Percentiles rank a stretch among this genome's conserved stretches.
Evolutionary conservation across 1,140 invertebrate genomes (phyloP).

Genomic region (Drosophila melanogaster): DNA sequence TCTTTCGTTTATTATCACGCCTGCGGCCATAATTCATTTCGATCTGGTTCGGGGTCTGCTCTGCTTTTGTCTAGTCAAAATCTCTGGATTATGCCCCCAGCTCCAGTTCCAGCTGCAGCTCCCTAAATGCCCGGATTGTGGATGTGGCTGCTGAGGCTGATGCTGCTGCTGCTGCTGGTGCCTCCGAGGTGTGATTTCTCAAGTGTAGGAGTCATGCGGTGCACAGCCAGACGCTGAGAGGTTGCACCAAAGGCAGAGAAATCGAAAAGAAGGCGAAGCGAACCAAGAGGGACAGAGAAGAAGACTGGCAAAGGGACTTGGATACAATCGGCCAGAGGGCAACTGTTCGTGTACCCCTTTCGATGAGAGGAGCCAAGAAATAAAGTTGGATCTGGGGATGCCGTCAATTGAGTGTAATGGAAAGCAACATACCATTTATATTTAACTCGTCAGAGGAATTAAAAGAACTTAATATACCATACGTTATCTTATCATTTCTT

Average conservation of each 20-base stretch:
- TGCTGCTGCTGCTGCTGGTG: constrained; percentile 6
- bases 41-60: constrained; percentile 37
- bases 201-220: constrained; percentile 76
- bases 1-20: constrained; percentile 55
- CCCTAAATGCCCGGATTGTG: constrained; percentile 28
- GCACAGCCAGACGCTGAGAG: constrained; percentile 56
- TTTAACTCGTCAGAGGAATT: constrained; percentile 16
- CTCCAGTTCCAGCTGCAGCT: constrained; percentile 26
- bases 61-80: constrained; percentile 62
- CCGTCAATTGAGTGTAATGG: constrained; percentile 41
- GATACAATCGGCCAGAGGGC: constrained; percentile 9
- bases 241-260: constrained; percentile 42
- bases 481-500: too few relatives aligned
- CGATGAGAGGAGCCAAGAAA: constrained; percentile 32
- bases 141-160: constrained; percentile 34
- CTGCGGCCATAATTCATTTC: constrained; percentile 60
- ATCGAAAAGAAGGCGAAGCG: constrained; percentile 4
- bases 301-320: constrained; percentile 6
- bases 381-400: constrained; percentile 32
- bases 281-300: background rate
- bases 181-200: constrained; percentile 74
- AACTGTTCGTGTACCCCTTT: constrained; percentile 21
- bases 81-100: constrained; percentile 40
- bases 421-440: constrained; percentile 17
- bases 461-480: constrained; percentile 1